Evolutionary conservation across 35 echinoderm and acorn worm species (phyloP), one percentile per base, ranked within the genome.

Genomic region (Apostichopus japonicus): DNA sequence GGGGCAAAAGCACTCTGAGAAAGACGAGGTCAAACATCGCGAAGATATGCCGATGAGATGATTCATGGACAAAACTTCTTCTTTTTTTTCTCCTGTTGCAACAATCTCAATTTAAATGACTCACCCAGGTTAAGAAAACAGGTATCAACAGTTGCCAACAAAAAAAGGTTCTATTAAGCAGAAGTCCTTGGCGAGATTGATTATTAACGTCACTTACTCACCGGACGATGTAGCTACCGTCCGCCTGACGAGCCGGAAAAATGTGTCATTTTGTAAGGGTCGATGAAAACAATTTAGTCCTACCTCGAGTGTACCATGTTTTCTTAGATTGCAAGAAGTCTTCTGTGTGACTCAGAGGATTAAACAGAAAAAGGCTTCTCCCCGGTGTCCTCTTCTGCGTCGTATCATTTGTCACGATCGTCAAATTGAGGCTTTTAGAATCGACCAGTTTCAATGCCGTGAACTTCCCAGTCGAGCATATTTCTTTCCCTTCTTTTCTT

Each of bases 121-220:
- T 75, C 71, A 75, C 22, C 6, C 17, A 75, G 71, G 71, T 75
- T 75, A 75, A 75, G 21, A 75, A 75, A 75, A 75, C 71, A 75
- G 17, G 71, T 75, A 75, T 75, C 71, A 75, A 75, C 71, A 75
- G 17, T 21, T 75, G 17, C 71, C 17, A n/a, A 75, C n/a, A 75
- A 25, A 25, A 25, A 25, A 25, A 25, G 1, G 25, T 44, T 44
- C 71, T 75, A 19, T 23, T 21, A 75, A 8, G 71, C 71, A 75
- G 71, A n/a, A 21, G 7, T 75, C 71, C 71, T 19, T 14, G 71
- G 71, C 4, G 71, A 75, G 71, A 23, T 21, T 19, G 6, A 75
- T 75, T 75, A 75, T 21, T 75, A n/a, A 75, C 15, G 6, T 75
- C 71, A 75, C 71, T 75, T n/a, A 75, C 71, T 75, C 71, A 75